Evolutionary conservation across 2,888 invertebrate species (phyloP).

Genomic region (Drosophila hawaiiensis): DNA sequence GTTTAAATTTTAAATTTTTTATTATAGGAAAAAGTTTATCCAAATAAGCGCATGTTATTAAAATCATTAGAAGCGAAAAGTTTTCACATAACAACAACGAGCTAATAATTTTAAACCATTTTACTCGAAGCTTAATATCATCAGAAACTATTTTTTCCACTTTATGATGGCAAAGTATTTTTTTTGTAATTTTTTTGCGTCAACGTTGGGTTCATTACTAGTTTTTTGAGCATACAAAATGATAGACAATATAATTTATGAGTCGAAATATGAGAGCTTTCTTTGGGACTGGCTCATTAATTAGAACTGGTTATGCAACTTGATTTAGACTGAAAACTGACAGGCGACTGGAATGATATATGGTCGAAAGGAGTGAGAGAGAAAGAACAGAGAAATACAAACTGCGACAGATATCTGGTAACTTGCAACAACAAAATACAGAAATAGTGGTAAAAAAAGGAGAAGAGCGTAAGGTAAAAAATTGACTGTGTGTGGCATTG

Average conservation of each 20-base stretch:
- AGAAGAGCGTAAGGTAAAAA: constrained; percentile 44
- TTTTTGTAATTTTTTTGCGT: background rate
- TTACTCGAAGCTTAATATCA: background rate
- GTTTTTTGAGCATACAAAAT: constrained; percentile 4
- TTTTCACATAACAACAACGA: background rate
- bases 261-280: constrained; percentile 18
- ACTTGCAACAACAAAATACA: constrained; percentile 3
- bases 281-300: constrained; percentile 39
- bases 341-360: constrained; percentile 32
- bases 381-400: background rate
- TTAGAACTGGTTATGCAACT: constrained; percentile 36
- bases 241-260: constrained; percentile 51
- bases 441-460: background rate
- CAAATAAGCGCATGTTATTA: background rate
- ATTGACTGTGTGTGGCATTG: constrained; percentile 43
- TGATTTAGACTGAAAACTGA: constrained; percentile 27
- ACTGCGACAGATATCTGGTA: background rate
- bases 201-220: background rate
- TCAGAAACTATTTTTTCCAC: background rate
- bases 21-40: background rate
- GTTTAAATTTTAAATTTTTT: rapidly evolving
- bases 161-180: background rate
- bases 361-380: background rate
- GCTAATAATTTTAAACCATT: constrained; percentile 2
- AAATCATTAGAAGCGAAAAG: background rate